Evolutionary conservation across 2,113 vertebrate species (phyloP).

Genomic region (Stigmatopora argus): DNA sequence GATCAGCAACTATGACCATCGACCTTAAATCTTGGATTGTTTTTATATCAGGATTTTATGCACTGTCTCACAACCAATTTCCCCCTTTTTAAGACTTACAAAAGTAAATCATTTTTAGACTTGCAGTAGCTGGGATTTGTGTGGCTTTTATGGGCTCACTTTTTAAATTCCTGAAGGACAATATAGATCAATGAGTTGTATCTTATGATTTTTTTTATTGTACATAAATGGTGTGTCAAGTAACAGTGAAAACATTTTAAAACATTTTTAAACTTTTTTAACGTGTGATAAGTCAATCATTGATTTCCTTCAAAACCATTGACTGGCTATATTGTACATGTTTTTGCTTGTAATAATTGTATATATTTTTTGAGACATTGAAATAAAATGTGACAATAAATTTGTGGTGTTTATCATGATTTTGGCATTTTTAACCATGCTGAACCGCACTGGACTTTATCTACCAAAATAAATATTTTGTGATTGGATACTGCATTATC

Average conservation of each 20-base stretch:
- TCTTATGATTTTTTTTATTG: not conserved
- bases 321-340: not conserved
- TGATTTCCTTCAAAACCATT: not conserved
- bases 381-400: not conserved
- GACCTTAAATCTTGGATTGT: conserved; percentile 46
- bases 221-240: not conserved
- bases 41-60: not conserved
- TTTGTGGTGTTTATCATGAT: not conserved
- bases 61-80: not conserved
- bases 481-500: not conserved
- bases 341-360: not conserved
- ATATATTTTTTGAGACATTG: not conserved
- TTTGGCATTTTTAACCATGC: not conserved
- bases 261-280: too few species aligned
- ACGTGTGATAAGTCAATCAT: too few species aligned
- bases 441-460: not conserved
- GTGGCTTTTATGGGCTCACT: not conserved
- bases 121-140: not conserved
- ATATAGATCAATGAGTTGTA: not conserved
- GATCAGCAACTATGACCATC: conserved; percentile 79
- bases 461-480: not conserved
- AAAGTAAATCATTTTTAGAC: not conserved
- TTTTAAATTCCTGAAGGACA: not conserved
- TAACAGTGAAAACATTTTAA: not conserved
- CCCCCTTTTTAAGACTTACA: not conserved